Conservation (phyloP, 2,113 vertebrate species). For the Balaenoptera acutorostrata region DNA sequence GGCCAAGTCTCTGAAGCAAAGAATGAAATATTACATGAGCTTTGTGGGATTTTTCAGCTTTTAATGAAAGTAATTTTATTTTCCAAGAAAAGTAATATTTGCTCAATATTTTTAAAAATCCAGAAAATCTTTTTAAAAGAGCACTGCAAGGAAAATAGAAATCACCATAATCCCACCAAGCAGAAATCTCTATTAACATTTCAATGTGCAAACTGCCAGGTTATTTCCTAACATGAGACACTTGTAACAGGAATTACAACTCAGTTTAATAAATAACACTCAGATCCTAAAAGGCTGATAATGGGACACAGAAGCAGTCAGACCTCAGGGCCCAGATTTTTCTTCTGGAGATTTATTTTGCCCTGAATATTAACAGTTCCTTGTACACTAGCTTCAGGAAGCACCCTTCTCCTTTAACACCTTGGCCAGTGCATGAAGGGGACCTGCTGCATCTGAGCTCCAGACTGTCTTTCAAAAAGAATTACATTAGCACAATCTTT, state of each 20-base stretch:
- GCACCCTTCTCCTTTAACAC: background rate
- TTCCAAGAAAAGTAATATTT: slow-evolving; percentile 7
- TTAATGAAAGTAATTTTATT: background rate
- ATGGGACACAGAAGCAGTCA: background rate
- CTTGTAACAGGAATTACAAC: background rate
- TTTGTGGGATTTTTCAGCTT: background rate
- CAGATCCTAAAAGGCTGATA: background rate
- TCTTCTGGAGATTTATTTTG: background rate
- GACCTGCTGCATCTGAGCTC: background rate
- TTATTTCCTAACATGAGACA: background rate
- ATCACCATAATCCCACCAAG: background rate
- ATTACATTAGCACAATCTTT: background rate
- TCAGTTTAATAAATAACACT: slow-evolving; percentile 1
- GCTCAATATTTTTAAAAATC: background rate
- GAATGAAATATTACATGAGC: background rate
- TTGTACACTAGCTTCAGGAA: background rate
- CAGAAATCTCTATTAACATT: background rate
- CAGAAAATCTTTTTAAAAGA: background rate
- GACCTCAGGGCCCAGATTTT: background rate
- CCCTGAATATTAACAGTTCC: background rate
- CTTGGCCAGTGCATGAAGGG: background rate
- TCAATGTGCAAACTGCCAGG: background rate
- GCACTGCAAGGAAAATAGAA: background rate
- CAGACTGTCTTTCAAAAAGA: background rate
- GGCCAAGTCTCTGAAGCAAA: slow-evolving; percentile 90